Percentiles rank a stretch among this genome's conserved stretches.
These are phyloP conservation scores for Tanytarsus gracilentus DNA, from an alignment of 2,888 invertebrate genomes.

Conservation along the genomic window DNA sequence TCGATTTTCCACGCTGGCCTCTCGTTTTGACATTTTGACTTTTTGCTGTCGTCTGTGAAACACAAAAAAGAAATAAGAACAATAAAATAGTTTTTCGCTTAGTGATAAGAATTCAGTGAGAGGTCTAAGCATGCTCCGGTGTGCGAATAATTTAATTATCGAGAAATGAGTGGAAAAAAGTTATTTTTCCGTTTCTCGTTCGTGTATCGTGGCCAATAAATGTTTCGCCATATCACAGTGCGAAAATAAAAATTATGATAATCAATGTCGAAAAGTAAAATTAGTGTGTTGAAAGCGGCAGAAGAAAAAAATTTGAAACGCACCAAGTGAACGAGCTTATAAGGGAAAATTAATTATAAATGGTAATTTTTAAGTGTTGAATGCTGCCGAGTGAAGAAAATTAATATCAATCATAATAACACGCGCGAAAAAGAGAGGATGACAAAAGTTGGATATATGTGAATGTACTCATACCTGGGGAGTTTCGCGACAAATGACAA, in stretches of 20 bases:
- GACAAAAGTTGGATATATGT: neutral
- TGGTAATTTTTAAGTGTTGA: neutral
- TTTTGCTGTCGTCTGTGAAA: no score
- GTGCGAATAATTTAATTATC: conserved; percentile 25
- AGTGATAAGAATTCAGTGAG: no score
- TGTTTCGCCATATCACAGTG: conserved; percentile 13
- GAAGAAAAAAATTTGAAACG: conserved; percentile 11
- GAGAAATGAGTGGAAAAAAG: neutral
- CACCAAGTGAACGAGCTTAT: neutral
- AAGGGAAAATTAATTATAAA: conserved; percentile 17
- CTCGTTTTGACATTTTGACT: no score
- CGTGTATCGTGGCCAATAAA: neutral
- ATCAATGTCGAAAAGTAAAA: conserved; percentile 23
- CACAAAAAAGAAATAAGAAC: no score
- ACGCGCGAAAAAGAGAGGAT: neutral
- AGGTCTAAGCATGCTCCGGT: conserved; percentile 3
- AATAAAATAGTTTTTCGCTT: no score
- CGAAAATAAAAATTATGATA: conserved; percentile 20
- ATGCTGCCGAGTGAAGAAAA: neutral
- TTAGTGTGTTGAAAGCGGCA: conserved; percentile 18
- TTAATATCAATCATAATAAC: neutral
- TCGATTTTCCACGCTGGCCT: no score
- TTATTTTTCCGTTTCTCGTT: neutral
- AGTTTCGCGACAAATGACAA: neutral
- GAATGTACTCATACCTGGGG: neutral